phyloP scores from a whole-genome alignment of 2,797 vertebrate genomes.

The Stomatorhinus walkeri region DNA sequence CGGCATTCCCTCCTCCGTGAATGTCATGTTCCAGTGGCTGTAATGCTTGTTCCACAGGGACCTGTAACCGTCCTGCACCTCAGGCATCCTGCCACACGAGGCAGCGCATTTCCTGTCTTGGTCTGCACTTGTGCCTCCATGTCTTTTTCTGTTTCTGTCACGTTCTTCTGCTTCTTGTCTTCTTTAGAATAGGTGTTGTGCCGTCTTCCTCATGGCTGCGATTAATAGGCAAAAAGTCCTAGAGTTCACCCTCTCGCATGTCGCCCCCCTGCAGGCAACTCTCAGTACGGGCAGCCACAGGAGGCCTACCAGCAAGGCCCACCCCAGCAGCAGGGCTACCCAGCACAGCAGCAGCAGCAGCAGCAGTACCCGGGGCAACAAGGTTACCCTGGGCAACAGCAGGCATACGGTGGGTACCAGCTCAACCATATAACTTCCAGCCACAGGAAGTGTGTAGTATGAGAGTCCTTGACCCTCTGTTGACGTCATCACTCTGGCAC shows the following conservation, averaged over 20 bases:
- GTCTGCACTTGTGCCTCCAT: constrained; percentile 39
- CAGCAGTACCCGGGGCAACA: constrained; percentile 82
- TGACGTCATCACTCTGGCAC: not conserved
- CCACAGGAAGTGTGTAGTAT: not conserved
- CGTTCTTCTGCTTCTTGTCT: not conserved
- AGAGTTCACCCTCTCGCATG: constrained; percentile 25
- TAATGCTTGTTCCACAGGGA: constrained; percentile 68
- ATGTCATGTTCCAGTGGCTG: constrained; percentile 63
- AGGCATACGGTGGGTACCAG: constrained; percentile 80
- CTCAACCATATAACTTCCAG: not conserved
- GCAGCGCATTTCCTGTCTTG: constrained; percentile 20
- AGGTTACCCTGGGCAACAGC: constrained; percentile 89
- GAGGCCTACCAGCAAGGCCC: constrained; percentile 93
- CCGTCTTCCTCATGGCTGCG: not conserved
- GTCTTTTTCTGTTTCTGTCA: constrained; percentile 48
- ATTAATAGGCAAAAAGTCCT: constrained; percentile 3
- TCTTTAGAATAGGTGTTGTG: not conserved
- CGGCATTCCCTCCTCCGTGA: constrained; percentile 39
- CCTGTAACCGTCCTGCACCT: constrained; percentile 64
- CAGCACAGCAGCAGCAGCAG: constrained; percentile 81
- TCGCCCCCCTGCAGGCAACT: constrained; percentile 70
- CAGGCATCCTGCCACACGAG: constrained; percentile 37
- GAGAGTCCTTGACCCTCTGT: not conserved
- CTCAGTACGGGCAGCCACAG: constrained; percentile 91
- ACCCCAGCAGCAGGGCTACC: constrained; percentile 88